Percentiles rank a stretch among this genome's conserved stretches.
Conservation (phyloP, 2,888 invertebrate species). For the Ochropleura leucogaster region DNA sequence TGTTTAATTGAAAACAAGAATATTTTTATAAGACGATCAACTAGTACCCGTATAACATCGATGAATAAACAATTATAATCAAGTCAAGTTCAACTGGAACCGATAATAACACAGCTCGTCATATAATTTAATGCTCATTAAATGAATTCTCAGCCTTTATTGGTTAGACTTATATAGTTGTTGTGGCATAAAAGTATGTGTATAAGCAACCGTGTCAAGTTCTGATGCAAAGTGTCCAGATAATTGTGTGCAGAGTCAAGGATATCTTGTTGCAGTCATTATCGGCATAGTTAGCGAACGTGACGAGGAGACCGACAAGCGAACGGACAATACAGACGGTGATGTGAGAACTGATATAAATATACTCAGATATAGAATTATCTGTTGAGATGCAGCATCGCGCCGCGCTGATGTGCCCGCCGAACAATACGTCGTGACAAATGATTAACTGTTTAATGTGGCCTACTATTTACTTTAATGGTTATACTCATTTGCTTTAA, state of each 20-base stretch:
- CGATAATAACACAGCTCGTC: constrained; percentile 79
- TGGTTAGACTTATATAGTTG: constrained; percentile 68
- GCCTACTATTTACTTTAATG: constrained; percentile 32
- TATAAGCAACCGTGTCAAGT: constrained; percentile 82
- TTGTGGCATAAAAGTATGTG: constrained; percentile 63
- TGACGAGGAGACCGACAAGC: constrained; percentile 63
- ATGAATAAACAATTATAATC: constrained; percentile 70
- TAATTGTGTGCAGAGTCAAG: constrained; percentile 88
- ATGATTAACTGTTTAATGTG: constrained; percentile 40
- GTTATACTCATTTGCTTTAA: constrained; percentile 29
- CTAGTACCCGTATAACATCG: constrained; percentile 45
- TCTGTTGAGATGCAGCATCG: constrained; percentile 39
- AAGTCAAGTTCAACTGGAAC: constrained; percentile 84
- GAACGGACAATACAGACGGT: constrained; percentile 61
- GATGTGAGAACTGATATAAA: constrained; percentile 56
- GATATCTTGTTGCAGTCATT: constrained; percentile 82
- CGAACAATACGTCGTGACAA: constrained; percentile 50
- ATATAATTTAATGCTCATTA: constrained; percentile 83
- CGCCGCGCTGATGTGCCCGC: constrained; percentile 10
- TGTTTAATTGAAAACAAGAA: constrained; percentile 15
- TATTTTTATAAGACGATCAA: constrained; percentile 22
- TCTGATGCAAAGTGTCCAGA: constrained; percentile 86
- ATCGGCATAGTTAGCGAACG: constrained; percentile 70
- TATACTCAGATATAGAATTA: constrained; percentile 47
- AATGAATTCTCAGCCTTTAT: constrained; percentile 77